Conservation (phyloP, 2,888 invertebrate genomes). For the Acleris emargana region DNA sequence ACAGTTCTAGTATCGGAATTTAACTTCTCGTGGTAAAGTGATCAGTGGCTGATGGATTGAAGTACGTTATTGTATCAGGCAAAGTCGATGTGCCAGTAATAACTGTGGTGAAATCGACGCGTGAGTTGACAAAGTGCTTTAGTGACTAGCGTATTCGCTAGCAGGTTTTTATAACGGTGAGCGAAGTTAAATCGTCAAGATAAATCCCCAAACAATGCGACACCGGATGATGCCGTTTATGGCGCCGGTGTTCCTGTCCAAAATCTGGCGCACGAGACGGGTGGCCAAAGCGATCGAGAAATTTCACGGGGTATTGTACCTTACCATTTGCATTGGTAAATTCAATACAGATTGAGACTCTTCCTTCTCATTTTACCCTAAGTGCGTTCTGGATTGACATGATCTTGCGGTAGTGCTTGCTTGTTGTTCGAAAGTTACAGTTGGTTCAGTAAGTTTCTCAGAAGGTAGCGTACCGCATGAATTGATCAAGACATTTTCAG, state of each 20-base stretch:
- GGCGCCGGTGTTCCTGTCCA: conserved; percentile 75
- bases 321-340: not conserved
- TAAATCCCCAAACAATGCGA: conserved; percentile 80
- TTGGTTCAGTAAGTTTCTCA: too few relatives aligned
- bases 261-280: conserved; percentile 67
- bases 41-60: too few relatives aligned
- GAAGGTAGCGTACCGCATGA: too few relatives aligned
- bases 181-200: conserved; percentile 54
- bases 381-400: too few relatives aligned
- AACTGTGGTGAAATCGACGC: not conserved
- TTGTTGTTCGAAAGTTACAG: too few relatives aligned
- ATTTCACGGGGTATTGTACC: conserved; percentile 65
- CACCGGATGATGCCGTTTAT: conserved; percentile 75
- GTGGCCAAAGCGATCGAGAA: conserved; percentile 73
- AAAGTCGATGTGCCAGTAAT: too few relatives aligned
- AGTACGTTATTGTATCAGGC: too few relatives aligned
- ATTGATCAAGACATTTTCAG: too few relatives aligned
- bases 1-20: too few relatives aligned
- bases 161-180: conserved; percentile 5
- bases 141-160: conserved; percentile 27
- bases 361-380: too few relatives aligned
- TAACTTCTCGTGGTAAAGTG: too few relatives aligned
- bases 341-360: not conserved
- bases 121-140: not conserved
- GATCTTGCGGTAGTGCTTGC: too few relatives aligned